These are phyloP conservation scores for Rhineura floridana DNA, from an alignment of 2,113 vertebrate genomes.

Conservation along the genomic window DNA sequence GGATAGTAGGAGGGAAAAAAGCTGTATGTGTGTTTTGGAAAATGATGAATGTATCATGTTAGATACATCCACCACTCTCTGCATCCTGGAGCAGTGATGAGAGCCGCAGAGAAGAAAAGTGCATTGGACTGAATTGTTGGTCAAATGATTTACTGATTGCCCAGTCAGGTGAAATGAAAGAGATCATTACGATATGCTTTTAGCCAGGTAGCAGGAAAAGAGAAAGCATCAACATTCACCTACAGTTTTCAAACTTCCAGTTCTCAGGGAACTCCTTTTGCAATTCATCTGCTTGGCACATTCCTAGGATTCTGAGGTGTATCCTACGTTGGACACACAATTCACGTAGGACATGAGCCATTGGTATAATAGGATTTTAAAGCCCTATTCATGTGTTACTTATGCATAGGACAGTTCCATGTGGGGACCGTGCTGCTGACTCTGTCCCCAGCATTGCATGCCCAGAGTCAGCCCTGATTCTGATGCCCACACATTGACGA, in stretches of 20 bases:
- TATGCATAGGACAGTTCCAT: no score
- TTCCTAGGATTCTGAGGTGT: not conserved
- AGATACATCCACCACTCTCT: not conserved
- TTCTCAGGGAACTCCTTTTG: not conserved
- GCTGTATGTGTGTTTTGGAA: not conserved
- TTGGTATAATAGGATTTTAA: no score
- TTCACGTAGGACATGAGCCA: not conserved
- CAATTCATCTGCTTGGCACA: not conserved
- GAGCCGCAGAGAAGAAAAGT: conserved; percentile 21
- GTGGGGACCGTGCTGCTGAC: no score
- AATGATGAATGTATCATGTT: not conserved
- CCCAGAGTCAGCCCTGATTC: no score
- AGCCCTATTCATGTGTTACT: no score
- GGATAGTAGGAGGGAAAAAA: not conserved
- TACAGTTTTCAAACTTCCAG: conserved; percentile 6
- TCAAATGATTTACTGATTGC: conserved; percentile 46
- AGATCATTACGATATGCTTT: conserved; percentile 45
- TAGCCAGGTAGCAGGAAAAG: conserved; percentile 43
- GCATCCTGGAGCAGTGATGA: no score
- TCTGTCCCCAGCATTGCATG: no score
- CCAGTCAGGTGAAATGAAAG: conserved; percentile 45
- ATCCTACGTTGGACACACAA: not conserved
- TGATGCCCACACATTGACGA: no score
- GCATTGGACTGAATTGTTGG: conserved; percentile 29
- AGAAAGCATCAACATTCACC: conserved; percentile 23